Base-by-base conservation (phyloP, 1,140 invertebrate species). In the Oryctes rhinoceros region DNA sequence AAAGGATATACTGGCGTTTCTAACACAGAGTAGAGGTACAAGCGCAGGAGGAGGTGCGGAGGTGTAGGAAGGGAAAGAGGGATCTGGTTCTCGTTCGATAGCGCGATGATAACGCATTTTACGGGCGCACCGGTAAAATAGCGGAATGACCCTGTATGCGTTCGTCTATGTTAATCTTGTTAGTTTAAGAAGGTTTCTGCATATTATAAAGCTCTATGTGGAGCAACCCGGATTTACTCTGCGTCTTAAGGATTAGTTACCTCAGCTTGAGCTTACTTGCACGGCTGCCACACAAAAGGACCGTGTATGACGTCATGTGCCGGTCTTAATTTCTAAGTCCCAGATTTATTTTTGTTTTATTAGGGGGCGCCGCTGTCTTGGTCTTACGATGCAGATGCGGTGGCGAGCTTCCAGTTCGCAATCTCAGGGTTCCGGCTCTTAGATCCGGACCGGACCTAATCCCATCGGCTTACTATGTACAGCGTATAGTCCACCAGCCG, bases 141-240 rank as follows among this genome's bases (percentile, higher is more conserved):
- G 74, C 71, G 15, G 7, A 76, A 76, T 80, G 79, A 85, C 82
- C 82, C 83, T 84, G 48, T 53, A 76, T 82, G 82, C 80, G 86
- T 89, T 89, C 90, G 90, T 89, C 87, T 89, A 89, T 89, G 90
- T 89, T 91, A 91, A 91, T 91, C 90, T 89, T 90, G 90, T 91
- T 91, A 91, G 90, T 90, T 90, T 91, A 91, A 91, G 90, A 91
- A 91, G 90, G 90, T 91, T 91, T 91, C 90, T 90, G 90, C 90
- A 91, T 91, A 91, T 91, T 90, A 91, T 89, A 84, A 88, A 90
- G 90, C 89, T 91, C 90, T 90, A 85, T 83, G 81, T 81, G 78
- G 83, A 85, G 79, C 82, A 84, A 86, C 82, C 79, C 81, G 84
- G 82, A 85, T 81, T 81, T 83, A 82, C 87, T 88, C 81, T 87